Evolutionary conservation across 1,140 invertebrate genomes (phyloP).

Genomic region (Euborellia annulipes): DNA sequence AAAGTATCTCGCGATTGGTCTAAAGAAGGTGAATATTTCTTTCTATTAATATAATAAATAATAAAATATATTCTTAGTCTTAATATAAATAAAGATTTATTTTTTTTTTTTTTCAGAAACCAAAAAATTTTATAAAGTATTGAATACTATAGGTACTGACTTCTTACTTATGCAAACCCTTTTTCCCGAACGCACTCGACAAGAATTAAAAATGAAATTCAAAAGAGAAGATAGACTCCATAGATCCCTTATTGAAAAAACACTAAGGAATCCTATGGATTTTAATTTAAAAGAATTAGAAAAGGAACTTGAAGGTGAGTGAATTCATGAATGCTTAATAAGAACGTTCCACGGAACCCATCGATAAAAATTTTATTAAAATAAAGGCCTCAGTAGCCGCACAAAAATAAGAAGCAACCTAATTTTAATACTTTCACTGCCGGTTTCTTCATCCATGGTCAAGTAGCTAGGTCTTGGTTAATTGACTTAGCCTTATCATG

Average conservation of each 20-base stretch:
- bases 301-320: conserved; percentile 30
- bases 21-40: conserved; percentile 24
- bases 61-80: conserved; percentile 33
- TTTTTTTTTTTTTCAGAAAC: conserved; percentile 40
- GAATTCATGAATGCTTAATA: conserved; percentile 10
- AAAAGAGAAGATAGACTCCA: conserved; percentile 47
- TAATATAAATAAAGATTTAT: conserved; percentile 38
- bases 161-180: conserved; percentile 71
- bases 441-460: too few species aligned
- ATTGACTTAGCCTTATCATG: too few species aligned
- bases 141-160: conserved; percentile 75
- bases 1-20: conserved; percentile 22
- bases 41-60: too few species aligned
- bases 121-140: conserved; percentile 69
- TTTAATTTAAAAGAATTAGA: conserved; percentile 33
- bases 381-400: too few species aligned
- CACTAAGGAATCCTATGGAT: conserved; percentile 30
- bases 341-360: too few species aligned
- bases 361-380: too few species aligned
- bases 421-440: too few species aligned
- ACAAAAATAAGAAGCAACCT: too few species aligned
- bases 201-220: conserved; percentile 67
- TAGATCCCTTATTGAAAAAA: conserved; percentile 35
- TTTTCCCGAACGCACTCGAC: conserved; percentile 58
- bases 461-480: too few species aligned